Conservation (phyloP, 2,888 invertebrate species). For the Orthosia gracilis region DNA sequence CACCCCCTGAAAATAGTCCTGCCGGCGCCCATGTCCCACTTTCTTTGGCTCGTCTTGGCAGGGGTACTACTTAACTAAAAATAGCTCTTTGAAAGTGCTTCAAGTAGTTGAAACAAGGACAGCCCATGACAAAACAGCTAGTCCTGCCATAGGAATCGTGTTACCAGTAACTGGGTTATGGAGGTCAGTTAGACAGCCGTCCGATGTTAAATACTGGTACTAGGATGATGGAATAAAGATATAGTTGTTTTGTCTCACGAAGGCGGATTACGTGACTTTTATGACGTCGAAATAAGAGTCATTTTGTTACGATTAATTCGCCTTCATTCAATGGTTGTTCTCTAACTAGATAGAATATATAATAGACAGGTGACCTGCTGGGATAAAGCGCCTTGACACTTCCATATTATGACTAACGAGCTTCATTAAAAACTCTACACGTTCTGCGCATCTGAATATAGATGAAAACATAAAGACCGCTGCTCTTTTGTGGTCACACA, state of each 20-base stretch:
- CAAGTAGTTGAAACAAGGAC: no score
- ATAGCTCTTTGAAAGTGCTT: no score
- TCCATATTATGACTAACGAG: conserved; percentile 38
- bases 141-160: neutral
- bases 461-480: conserved; percentile 11
- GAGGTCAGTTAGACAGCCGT: neutral
- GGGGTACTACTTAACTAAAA: no score
- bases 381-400: conserved; percentile 30
- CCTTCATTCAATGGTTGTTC: no score
- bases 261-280: no score
- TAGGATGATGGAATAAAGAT: neutral
- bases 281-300: no score
- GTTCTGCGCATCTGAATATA: conserved; percentile 23
- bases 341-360: neutral
- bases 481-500: conserved; percentile 13
- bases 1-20: no score
- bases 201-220: neutral
- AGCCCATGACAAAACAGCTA: no score
- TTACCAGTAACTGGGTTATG: neutral
- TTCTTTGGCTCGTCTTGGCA: no score
- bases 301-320: no score
- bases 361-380: conserved; percentile 14
- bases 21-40: no score
- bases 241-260: no score
- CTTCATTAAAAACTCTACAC: conserved; percentile 53